Percentiles rank a stretch among this genome's conserved stretches.
These are phyloP conservation scores for Helogale parvula DNA, from an alignment of 2,113 vertebrate species.

Conservation along the genomic window DNA sequence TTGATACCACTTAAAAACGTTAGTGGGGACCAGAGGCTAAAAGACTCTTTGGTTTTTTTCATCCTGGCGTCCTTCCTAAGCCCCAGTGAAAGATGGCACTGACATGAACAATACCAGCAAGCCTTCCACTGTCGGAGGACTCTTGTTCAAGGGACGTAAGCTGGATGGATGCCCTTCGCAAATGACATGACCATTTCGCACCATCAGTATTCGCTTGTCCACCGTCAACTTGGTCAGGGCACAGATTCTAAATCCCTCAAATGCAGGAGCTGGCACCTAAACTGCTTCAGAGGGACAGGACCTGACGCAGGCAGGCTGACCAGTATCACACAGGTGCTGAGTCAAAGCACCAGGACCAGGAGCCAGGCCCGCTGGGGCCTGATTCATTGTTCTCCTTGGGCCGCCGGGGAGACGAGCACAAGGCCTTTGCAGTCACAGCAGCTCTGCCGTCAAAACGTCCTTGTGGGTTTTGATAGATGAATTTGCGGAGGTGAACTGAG, in stretches of 20 bases:
- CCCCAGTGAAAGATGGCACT: not conserved
- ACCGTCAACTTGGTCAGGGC: not conserved
- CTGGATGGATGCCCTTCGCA: not conserved
- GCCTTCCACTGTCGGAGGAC: not conserved
- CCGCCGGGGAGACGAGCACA: rapidly evolving
- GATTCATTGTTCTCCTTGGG: not conserved
- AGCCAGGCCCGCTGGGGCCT: not conserved
- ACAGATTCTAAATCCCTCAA: not conserved
- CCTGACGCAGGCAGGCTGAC: not conserved
- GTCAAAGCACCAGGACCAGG: not conserved
- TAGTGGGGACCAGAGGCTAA: not conserved
- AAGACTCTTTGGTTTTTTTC: not conserved
- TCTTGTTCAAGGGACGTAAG: not conserved
- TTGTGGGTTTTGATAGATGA: no score
- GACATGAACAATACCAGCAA: not conserved
- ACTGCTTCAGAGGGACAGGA: not conserved
- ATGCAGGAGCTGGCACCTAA: not conserved
- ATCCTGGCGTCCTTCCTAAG: not conserved
- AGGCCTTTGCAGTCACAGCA: not conserved
- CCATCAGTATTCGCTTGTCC: not conserved
- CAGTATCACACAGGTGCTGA: not conserved
- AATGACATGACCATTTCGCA: not conserved
- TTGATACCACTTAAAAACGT: not conserved
- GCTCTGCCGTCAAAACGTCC: not conserved
- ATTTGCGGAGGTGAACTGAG: not conserved